phyloP scores from a whole-genome alignment of 2,888 invertebrate species.

The Acheta domesticus region DNA sequence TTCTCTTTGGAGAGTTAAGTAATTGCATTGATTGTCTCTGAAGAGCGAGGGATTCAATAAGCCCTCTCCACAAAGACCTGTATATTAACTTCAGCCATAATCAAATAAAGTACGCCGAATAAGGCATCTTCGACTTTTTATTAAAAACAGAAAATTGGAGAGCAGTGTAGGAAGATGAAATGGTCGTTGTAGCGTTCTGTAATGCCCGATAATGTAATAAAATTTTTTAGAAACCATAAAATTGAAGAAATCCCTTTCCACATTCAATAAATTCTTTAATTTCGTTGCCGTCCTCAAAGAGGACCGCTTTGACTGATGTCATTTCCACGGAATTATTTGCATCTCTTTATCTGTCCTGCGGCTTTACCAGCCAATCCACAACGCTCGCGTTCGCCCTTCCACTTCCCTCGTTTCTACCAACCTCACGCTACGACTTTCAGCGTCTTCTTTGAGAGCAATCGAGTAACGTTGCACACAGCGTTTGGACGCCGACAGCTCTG shows the following conservation, averaged over 20 bases:
- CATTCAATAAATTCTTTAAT: slow-evolving; percentile 18
- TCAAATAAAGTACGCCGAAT: slow-evolving; percentile 4
- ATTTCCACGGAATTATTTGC: slow-evolving; percentile 9
- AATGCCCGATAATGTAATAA: slow-evolving; percentile 18
- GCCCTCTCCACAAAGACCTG: not conserved
- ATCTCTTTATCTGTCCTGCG: slow-evolving; percentile 9
- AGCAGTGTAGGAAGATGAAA: slow-evolving; percentile 6
- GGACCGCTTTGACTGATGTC: slow-evolving; percentile 18
- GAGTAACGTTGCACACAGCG: no score
- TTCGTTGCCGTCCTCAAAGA: not conserved
- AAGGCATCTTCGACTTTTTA: slow-evolving; percentile 18
- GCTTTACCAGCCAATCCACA: not conserved
- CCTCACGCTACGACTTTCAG: no score
- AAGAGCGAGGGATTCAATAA: not conserved
- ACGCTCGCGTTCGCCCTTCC: no score
- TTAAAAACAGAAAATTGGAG: slow-evolving; percentile 6
- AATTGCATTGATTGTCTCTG: not conserved
- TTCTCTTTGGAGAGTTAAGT: not conserved
- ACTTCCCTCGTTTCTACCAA: no score
- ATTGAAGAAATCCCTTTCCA: slow-evolving; percentile 18
- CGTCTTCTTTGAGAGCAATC: no score
- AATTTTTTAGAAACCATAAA: not conserved
- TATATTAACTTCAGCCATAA: not conserved
- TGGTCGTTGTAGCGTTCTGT: not conserved
- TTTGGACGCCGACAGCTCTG: no score